Evolutionary conservation across 2,113 vertebrate genomes (phyloP).

Genomic region (Rhinolophus sinicus): DNA sequence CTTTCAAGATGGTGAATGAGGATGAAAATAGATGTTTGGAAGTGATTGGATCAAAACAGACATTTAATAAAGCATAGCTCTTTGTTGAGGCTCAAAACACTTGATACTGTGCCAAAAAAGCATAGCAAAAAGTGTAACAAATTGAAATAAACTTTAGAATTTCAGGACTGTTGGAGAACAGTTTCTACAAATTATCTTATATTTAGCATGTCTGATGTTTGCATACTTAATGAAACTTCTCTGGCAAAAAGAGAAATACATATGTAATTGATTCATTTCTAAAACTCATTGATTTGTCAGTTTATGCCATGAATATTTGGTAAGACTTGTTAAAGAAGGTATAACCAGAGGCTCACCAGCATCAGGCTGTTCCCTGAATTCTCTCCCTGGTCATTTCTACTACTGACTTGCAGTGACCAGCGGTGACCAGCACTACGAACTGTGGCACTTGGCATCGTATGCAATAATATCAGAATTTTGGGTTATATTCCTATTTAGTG

Average conservation of each 20-base stretch:
- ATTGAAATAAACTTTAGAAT: neutral
- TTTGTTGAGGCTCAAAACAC: neutral
- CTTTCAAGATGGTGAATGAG: neutral
- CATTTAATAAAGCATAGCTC: neutral
- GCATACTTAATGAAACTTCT: neutral
- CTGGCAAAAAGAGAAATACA: neutral
- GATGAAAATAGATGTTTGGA: conserved; percentile 14
- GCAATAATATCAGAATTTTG: neutral
- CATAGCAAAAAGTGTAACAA: neutral
- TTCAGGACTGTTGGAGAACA: neutral
- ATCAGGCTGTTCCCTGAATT: neutral
- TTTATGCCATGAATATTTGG: neutral
- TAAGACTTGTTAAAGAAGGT: neutral
- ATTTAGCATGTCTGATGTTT: neutral
- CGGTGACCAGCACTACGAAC: neutral
- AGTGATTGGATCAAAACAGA: neutral
- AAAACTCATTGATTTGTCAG: neutral
- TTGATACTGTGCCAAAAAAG: neutral
- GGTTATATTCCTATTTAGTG: neutral
- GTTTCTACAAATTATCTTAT: neutral
- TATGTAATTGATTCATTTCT: neutral
- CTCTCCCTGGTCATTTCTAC: neutral
- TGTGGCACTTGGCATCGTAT: neutral
- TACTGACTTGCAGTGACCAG: neutral
- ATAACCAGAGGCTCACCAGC: neutral